A percentile compares a stretch with the other conserved stretches of the same genome.
Evolutionary conservation across 2,888 invertebrate species (phyloP).

Genomic region (Drosophila nigritarsus): DNA sequence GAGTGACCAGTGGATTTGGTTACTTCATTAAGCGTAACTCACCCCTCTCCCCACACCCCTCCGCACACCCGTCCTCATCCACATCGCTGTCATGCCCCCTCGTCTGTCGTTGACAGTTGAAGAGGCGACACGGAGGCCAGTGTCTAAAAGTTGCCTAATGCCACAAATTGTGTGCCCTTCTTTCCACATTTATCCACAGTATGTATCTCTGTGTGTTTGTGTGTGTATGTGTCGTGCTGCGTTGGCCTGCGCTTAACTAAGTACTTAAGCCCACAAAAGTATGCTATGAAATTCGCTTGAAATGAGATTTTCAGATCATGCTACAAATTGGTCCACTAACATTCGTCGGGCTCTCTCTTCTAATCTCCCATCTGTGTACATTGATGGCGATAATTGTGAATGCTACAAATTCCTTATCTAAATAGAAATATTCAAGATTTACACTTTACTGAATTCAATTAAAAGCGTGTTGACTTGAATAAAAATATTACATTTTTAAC

Average conservation of each 20-base stretch:
- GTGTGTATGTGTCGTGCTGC: constrained; percentile 18
- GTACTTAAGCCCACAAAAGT: constrained; percentile 78
- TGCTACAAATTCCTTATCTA: neutral
- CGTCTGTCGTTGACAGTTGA: constrained; percentile 68
- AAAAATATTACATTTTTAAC: neutral
- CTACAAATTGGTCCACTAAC: constrained; percentile 56
- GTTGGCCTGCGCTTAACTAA: constrained; percentile 64
- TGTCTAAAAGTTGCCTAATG: constrained; percentile 70
- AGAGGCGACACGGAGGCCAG: constrained; percentile 39
- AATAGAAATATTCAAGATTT: neutral
- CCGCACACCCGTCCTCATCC: constrained; percentile 3
- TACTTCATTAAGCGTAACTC: constrained; percentile 67
- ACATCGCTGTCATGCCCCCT: neutral
- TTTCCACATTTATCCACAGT: constrained; percentile 36
- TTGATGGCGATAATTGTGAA: constrained; percentile 61
- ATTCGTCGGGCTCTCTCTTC: constrained; percentile 23
- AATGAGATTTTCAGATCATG: constrained; percentile 68
- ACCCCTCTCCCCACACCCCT: neutral
- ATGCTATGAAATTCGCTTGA: constrained; percentile 74
- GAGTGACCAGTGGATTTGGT: constrained; percentile 73
- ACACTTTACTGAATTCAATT: neutral
- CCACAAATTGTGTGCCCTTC: constrained; percentile 60
- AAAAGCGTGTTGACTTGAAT: neutral
- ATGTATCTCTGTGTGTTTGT: neutral
- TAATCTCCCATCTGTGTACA: constrained; percentile 7